These are phyloP conservation scores for Sisor rabdophorus DNA, from an alignment of 2,113 vertebrate genomes.

Conservation along the genomic window DNA sequence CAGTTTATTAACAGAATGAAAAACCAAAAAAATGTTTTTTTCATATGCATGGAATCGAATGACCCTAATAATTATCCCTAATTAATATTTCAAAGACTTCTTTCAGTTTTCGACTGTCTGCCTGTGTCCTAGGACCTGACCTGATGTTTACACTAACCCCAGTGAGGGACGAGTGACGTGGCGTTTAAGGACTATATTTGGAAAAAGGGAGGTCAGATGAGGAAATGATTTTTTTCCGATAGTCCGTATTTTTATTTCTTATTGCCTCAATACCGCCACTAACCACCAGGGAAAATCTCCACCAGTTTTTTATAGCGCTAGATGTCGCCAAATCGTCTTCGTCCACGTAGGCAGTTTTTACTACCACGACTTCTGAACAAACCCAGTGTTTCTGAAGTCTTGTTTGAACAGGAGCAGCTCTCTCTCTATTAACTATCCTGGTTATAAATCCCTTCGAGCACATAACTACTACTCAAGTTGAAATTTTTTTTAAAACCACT, in stretches of 20 bases:
- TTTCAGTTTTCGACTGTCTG: not conserved
- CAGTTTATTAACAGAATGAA: too few species aligned
- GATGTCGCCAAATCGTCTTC: slow-evolving; percentile 31
- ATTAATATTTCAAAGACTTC: not conserved
- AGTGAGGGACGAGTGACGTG: slow-evolving; percentile 66
- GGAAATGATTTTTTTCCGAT: slow-evolving; percentile 58
- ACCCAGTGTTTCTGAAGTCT: slow-evolving; percentile 36
- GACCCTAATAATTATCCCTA: not conserved
- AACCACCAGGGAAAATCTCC: slow-evolving; percentile 48
- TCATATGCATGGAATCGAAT: not conserved
- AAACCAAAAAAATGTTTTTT: not conserved
- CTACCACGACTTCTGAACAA: not conserved
- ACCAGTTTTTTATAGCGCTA: slow-evolving; percentile 16
- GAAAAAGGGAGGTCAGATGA: slow-evolving; percentile 52
- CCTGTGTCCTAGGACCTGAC: not conserved
- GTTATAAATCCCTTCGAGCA: slow-evolving; percentile 11
- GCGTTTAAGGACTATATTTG: slow-evolving; percentile 68
- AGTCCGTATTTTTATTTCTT: slow-evolving; percentile 52
- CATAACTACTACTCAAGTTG: slow-evolving; percentile 4
- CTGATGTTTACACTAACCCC: slow-evolving; percentile 8
- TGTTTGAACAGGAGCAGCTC: slow-evolving; percentile 59
- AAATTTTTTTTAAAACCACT: slow-evolving; percentile 64
- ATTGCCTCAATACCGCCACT: slow-evolving; percentile 49
- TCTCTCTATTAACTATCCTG: not conserved
- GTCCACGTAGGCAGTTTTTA: slow-evolving; percentile 23